phyloP scores from a whole-genome alignment of 2,888 invertebrate genomes.

The Eretmocerus hayati region DNA sequence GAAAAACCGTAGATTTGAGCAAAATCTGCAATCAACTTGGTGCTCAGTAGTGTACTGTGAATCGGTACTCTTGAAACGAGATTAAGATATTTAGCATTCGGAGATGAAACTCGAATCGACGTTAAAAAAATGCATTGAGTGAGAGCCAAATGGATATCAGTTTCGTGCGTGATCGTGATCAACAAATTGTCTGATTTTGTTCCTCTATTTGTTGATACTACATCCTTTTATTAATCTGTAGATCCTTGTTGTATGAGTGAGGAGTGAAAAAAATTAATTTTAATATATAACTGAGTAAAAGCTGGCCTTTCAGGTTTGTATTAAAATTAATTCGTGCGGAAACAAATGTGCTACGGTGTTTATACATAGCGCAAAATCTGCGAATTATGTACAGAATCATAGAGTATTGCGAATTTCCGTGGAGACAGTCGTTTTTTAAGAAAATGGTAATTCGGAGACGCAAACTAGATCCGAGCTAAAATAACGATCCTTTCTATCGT shows the following conservation, averaged over 20 bases:
- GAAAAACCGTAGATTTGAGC: too few relatives aligned
- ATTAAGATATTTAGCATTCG: too few relatives aligned
- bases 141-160: too few relatives aligned
- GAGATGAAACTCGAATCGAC: too few relatives aligned
- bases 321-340: slow-evolving; percentile 33
- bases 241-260: not conserved
- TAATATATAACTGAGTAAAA: slow-evolving; percentile 34
- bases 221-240: slow-evolving; percentile 5
- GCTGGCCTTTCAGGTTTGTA: slow-evolving; percentile 38
- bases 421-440: slow-evolving; percentile 19
- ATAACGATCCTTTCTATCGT: not conserved
- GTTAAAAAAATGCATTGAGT: too few relatives aligned
- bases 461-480: slow-evolving; percentile 1
- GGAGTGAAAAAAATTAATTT: slow-evolving; percentile 29
- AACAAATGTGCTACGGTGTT: slow-evolving; percentile 13
- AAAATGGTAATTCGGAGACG: slow-evolving; percentile 10
- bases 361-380: slow-evolving; percentile 17
- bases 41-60: too few relatives aligned
- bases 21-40: too few relatives aligned
- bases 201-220: not conserved
- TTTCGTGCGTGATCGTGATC: not conserved
- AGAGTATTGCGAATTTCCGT: slow-evolving; percentile 19
- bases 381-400: slow-evolving; percentile 20
- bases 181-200: not conserved
- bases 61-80: too few relatives aligned